Evolutionary conservation across 1,140 invertebrate species (phyloP).

Genomic region (Microplitis mediator): DNA sequence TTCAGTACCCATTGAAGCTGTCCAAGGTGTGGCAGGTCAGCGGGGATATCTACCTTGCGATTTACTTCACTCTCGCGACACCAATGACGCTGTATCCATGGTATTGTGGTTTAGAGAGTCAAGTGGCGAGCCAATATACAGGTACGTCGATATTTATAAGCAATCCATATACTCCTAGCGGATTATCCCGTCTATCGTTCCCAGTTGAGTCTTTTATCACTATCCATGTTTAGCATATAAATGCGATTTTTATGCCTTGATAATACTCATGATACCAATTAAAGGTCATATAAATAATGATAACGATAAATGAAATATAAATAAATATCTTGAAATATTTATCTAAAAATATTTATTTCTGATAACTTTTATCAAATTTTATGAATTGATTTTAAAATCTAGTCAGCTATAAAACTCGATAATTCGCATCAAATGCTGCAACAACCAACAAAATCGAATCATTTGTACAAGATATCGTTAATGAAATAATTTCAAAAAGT

Average conservation of each 20-base stretch:
- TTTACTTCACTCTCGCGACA: conserved; percentile 72
- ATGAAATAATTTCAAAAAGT: too few relatives aligned
- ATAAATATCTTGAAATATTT: too few relatives aligned
- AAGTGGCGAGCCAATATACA: conserved; percentile 83
- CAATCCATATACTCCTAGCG: neutral
- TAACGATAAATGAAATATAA: too few relatives aligned
- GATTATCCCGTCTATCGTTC: conserved; percentile 1
- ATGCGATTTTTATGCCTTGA: neutral
- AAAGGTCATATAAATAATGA: neutral
- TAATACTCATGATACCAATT: neutral
- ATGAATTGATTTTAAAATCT: too few relatives aligned
- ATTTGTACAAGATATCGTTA: too few relatives aligned
- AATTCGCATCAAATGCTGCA: too few relatives aligned
- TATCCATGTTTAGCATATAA: conserved; percentile 5
- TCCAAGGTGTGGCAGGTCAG: conserved; percentile 79
- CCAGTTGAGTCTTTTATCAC: neutral
- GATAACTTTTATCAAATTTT: too few relatives aligned
- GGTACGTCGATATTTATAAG: conserved; percentile 61
- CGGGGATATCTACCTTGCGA: conserved; percentile 82
- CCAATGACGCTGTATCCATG: conserved; percentile 82
- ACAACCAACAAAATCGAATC: too few relatives aligned
- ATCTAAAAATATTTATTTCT: too few relatives aligned
- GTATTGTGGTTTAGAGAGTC: conserved; percentile 87
- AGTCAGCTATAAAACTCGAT: too few relatives aligned
- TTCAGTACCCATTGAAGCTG: conserved; percentile 78